These are phyloP conservation scores for Hozukius guyotensis DNA, from an alignment of 2,797 vertebrate genomes.

Conservation along the genomic window DNA sequence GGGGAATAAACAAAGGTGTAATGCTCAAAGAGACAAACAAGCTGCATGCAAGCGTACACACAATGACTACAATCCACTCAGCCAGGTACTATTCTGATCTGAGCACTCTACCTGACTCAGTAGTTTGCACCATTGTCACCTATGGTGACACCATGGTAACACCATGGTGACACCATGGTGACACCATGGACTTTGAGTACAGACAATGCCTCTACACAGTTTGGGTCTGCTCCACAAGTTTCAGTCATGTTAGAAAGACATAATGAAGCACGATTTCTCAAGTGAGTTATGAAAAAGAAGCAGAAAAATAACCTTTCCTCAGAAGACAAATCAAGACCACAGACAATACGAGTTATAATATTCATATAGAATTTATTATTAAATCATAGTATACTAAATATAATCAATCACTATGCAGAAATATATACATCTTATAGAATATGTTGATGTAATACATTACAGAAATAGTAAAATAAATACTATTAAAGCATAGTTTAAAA, in stretches of 20 bases:
- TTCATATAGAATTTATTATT: constrained; percentile 64
- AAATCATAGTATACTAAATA: constrained; percentile 59
- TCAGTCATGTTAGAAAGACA: background rate
- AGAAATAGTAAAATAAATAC: constrained; percentile 57
- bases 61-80: constrained; percentile 35
- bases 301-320: background rate
- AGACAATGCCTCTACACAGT: background rate
- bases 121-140: constrained; percentile 45
- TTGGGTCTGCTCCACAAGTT: constrained; percentile 24
- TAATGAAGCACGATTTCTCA: background rate
- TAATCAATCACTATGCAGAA: constrained; percentile 51
- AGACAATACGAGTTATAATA: constrained; percentile 20
- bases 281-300: background rate
- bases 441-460: constrained; percentile 46
- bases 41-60: background rate
- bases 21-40: constrained; percentile 18
- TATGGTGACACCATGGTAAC: background rate
- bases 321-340: background rate
- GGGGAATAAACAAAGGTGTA: background rate
- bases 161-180: background rate
- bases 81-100: constrained; percentile 40
- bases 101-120: constrained; percentile 63
- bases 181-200: background rate
- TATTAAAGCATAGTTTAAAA: constrained; percentile 56
- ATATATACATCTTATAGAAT: constrained; percentile 55